Percentiles rank a stretch among this genome's conserved stretches.
Conservation (phyloP, 2,797 vertebrate genomes). For the Scyliorhinus canicula region DNA sequence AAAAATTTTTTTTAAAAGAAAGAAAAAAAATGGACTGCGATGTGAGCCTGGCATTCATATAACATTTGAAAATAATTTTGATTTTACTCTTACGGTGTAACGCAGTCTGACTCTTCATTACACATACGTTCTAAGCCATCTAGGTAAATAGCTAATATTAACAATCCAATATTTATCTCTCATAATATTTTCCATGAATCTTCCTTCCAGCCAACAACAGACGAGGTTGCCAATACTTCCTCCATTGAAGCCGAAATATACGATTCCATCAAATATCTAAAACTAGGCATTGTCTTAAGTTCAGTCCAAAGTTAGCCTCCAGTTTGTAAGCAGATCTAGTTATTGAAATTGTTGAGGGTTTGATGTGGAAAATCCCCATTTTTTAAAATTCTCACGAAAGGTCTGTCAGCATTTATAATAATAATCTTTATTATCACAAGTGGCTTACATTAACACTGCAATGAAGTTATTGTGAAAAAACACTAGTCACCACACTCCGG, state of each 20-base stretch:
- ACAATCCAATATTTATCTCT: not conserved
- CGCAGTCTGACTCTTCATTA: not conserved
- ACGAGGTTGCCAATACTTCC: not conserved
- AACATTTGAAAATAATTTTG: not conserved
- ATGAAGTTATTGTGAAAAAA: too few relatives aligned
- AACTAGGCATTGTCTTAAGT: not conserved
- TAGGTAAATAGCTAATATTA: not conserved
- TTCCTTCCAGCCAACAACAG: not conserved
- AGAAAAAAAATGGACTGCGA: too few relatives aligned
- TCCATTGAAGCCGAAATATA: not conserved
- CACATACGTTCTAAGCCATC: not conserved
- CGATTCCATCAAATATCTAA: not conserved
- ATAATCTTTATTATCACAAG: too few relatives aligned
- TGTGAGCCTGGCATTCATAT: not conserved
- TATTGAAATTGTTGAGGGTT: not conserved
- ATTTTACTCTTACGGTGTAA: not conserved
- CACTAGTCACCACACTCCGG: too few relatives aligned
- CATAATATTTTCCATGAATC: not conserved
- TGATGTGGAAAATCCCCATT: not conserved
- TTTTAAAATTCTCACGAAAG: constrained; percentile 4
- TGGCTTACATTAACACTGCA: too few relatives aligned
- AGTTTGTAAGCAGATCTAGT: not conserved
- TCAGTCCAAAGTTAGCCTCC: too few relatives aligned
- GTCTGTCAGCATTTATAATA: too few relatives aligned
- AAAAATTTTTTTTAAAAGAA: too few relatives aligned